Conservation (phyloP, 2,113 vertebrate genomes). For the Hemiscyllium ocellatum region DNA sequence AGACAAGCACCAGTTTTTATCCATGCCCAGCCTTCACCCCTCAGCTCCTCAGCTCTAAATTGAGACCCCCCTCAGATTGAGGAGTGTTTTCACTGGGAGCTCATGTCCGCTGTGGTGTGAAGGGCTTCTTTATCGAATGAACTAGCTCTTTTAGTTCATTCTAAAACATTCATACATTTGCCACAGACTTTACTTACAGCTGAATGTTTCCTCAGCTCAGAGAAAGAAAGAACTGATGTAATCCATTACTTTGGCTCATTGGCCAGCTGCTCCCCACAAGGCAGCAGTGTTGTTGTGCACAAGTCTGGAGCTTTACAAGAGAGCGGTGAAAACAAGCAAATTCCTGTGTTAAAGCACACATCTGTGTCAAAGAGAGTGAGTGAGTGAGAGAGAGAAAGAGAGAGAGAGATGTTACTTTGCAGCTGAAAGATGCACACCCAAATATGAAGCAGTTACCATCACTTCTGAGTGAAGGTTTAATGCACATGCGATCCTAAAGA, state of each 20-base stretch:
- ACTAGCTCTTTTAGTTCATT: background rate
- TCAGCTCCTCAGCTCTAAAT: background rate
- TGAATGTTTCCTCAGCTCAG: background rate
- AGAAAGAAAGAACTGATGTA: slow-evolving; percentile 1
- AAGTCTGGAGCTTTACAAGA: background rate
- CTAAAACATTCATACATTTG: background rate
- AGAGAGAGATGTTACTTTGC: background rate
- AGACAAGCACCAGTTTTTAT: background rate
- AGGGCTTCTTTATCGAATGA: slow-evolving; percentile 2
- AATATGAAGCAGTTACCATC: background rate
- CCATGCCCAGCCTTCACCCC: background rate
- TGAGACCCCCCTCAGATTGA: background rate
- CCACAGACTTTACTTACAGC: background rate
- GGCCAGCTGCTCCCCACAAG: background rate
- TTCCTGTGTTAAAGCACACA: background rate
- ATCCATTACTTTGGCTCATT: background rate
- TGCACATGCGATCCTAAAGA: background rate
- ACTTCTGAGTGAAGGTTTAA: background rate
- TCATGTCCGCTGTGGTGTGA: background rate
- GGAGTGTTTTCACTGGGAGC: background rate
- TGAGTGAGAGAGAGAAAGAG: background rate
- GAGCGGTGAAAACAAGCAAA: background rate
- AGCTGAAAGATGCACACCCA: background rate
- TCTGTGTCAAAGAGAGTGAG: background rate
- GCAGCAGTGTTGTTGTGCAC: background rate